A percentile compares a stretch with the other conserved stretches of the same genome.
phyloP scores from a whole-genome alignment of 30 jellyfish, hydroid and myxozoan genomes.

The Cassiopea andromeda region DNA sequence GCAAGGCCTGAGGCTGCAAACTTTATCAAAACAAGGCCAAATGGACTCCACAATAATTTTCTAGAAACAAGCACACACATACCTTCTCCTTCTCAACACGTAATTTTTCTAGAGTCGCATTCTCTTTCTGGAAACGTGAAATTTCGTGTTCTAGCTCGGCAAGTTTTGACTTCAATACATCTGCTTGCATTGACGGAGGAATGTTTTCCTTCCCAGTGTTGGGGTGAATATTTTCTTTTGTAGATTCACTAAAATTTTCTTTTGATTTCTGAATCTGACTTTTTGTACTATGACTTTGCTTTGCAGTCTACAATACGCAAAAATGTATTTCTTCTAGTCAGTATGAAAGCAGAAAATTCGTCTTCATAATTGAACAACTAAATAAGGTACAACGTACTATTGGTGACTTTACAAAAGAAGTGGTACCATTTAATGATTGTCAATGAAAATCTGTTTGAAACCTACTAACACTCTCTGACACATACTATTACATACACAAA shows the following conservation, averaged over 20 bases:
- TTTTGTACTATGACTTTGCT: background rate
- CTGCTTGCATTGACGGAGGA: slow-evolving; percentile 41
- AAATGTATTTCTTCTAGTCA: background rate
- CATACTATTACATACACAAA: too few species aligned
- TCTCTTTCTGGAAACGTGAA: slow-evolving; percentile 77
- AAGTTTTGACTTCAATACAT: slow-evolving; percentile 66
- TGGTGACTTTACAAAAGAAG: background rate
- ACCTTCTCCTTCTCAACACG: slow-evolving; percentile 80
- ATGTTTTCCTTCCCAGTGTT: slow-evolving; percentile 13
- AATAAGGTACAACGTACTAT: too few species aligned
- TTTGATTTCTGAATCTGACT: background rate
- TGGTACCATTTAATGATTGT: background rate
- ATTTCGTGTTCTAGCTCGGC: slow-evolving; percentile 83
- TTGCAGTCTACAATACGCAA: slow-evolving; percentile 1
- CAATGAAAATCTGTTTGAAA: too few species aligned
- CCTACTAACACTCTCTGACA: too few species aligned
- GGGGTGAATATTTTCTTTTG: background rate
- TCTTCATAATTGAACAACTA: background rate
- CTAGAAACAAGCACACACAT: background rate
- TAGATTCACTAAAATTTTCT: background rate
- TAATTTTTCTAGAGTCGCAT: slow-evolving; percentile 55
- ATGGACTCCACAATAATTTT: too few species aligned
- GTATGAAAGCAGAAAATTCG: background rate
- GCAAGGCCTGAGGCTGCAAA: too few species aligned
- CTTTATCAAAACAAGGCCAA: background rate